Evolutionary conservation across 2,113 vertebrate genomes (phyloP).

Genomic region (Eleginops maclovinus): DNA sequence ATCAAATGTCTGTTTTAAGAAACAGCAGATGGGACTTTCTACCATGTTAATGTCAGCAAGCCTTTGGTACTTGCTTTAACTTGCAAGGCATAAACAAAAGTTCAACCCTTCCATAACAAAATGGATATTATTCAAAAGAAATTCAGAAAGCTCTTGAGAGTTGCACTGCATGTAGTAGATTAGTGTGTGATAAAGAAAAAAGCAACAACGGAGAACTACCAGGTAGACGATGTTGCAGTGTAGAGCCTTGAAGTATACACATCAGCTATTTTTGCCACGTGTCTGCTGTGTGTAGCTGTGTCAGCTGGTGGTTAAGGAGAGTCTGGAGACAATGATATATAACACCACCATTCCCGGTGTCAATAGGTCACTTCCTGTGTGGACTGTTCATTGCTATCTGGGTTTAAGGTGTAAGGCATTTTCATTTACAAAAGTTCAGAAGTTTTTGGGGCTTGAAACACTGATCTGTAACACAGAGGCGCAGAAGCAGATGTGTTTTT

Average conservation of each 20-base stretch:
- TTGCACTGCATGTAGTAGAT: slow-evolving; percentile 14
- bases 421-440: neutral
- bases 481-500: slow-evolving; percentile 14
- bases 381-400: slow-evolving; percentile 10
- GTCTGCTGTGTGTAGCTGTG: slow-evolving; percentile 27
- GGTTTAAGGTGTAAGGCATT: slow-evolving; percentile 31
- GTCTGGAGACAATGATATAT: slow-evolving; percentile 42
- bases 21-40: slow-evolving; percentile 50
- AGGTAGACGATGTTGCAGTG: slow-evolving; percentile 15
- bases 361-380: slow-evolving; percentile 50
- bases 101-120: slow-evolving; percentile 19
- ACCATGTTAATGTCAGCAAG: neutral
- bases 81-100: slow-evolving; percentile 18
- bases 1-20: slow-evolving; percentile 36
- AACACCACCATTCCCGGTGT: slow-evolving; percentile 40
- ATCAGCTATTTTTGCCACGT: slow-evolving; percentile 48
- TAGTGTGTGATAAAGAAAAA: slow-evolving; percentile 74
- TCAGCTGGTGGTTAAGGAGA: slow-evolving; percentile 10
- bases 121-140: slow-evolving; percentile 27
- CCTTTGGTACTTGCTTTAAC: slow-evolving; percentile 21
- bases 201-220: slow-evolving; percentile 35
- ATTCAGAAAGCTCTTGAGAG: slow-evolving; percentile 22
- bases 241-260: neutral
- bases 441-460: neutral
- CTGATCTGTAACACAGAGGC: neutral